phyloP scores from a whole-genome alignment of 2,888 invertebrate genomes.

The Andrena chrysosceles region DNA sequence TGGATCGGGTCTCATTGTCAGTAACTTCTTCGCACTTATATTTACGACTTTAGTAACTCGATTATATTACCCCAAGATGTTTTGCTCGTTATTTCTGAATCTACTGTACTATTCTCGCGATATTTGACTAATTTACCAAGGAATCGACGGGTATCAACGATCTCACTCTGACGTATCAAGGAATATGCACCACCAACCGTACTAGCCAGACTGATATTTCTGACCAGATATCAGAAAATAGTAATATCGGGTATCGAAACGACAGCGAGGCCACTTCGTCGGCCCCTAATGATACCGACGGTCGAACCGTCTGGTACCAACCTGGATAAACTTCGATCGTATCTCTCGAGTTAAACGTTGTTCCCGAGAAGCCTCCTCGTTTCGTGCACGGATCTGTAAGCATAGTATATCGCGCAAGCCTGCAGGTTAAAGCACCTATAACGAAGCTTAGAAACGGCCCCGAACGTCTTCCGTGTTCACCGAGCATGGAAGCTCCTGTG shows the following conservation, averaged over 20 bases:
- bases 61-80: no score
- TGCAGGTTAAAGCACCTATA: conserved; percentile 59
- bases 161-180: neutral
- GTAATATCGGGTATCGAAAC: conserved; percentile 28
- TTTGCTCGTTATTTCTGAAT: no score
- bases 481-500: conserved; percentile 17
- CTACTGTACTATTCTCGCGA: no score
- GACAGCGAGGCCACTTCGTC: conserved; percentile 23
- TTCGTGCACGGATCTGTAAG: conserved; percentile 59
- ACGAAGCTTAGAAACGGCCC: conserved; percentile 48
- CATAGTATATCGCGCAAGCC: conserved; percentile 45
- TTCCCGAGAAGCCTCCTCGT: conserved; percentile 51
- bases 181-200: neutral
- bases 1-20: neutral
- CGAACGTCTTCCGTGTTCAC: conserved; percentile 41
- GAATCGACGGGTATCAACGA: neutral
- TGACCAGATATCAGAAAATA: conserved; percentile 32
- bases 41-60: no score
- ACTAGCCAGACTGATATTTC: neutral
- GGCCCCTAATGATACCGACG: conserved; percentile 35
- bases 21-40: no score
- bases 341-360: conserved; percentile 60
- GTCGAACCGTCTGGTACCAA: conserved; percentile 54
- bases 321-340: conserved; percentile 68
- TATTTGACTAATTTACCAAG: no score